Evolutionary conservation across 2,797 vertebrate genomes (phyloP).

Genomic region (Zenarchopterus dispar): DNA sequence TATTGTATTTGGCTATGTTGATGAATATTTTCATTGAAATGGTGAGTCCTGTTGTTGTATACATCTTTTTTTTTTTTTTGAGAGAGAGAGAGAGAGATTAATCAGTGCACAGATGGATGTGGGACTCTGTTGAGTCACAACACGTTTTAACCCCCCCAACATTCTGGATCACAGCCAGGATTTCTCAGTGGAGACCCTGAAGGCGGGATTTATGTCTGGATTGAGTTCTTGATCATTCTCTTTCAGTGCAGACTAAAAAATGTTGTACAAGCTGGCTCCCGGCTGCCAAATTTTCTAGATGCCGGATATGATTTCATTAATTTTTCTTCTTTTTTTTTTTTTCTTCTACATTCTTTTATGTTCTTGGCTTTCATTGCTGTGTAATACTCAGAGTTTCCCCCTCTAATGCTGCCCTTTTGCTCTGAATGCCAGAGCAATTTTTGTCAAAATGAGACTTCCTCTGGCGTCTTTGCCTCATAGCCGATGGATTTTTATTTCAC

Average conservation of each 20-base stretch:
- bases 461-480: not conserved
- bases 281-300: not conserved
- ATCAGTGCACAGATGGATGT: conserved; percentile 33
- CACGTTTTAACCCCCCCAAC: conserved; percentile 32
- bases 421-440: not conserved
- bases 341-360: not conserved
- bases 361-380: conserved; percentile 1
- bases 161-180: conserved; percentile 30
- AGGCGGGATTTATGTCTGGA: conserved; percentile 18
- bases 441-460: conserved; percentile 19
- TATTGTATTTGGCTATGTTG: no score
- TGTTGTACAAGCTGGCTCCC: not conserved
- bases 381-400: not conserved
- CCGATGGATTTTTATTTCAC: not conserved
- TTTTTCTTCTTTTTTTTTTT: not conserved
- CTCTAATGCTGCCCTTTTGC: conserved; percentile 1
- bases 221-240: conserved; percentile 9
- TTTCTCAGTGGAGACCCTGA: not conserved
- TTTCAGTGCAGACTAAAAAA: conserved; percentile 13
- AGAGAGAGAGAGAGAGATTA: conserved; percentile 4
- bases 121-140: conserved; percentile 14
- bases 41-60: no score
- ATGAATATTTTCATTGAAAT: no score
- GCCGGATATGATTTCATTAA: conserved; percentile 2
- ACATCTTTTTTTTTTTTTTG: no score